Percentiles rank a stretch among this genome's conserved stretches.
phyloP scores from a whole-genome alignment of 92 coral and sea anemone genomes.

The Zoanthus solanderi region DNA sequence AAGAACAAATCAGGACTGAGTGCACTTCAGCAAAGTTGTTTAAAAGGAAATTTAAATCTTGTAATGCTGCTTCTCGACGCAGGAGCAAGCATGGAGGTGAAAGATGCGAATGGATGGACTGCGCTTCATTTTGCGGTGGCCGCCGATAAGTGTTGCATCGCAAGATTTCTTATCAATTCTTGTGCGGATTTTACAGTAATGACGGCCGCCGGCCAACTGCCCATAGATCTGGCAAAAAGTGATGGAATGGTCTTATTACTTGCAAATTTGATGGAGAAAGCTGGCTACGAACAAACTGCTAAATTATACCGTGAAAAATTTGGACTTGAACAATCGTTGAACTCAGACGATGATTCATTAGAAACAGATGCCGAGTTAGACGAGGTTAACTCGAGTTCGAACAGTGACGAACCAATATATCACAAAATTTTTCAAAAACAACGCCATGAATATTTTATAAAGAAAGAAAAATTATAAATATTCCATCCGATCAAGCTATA shows the following conservation, averaged over 20 bases:
- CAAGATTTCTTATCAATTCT: slow-evolving; percentile 75
- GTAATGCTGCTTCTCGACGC: slow-evolving; percentile 72
- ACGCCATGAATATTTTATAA: slow-evolving; percentile 15
- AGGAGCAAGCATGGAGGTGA: slow-evolving; percentile 75
- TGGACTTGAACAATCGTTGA: slow-evolving; percentile 51
- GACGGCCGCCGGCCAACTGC: slow-evolving; percentile 76
- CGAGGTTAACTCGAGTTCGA: not conserved
- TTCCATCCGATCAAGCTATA: no score
- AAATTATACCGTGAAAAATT: slow-evolving; percentile 79
- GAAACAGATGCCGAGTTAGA: not conserved
- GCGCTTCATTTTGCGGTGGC: slow-evolving; percentile 78
- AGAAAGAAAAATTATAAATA: not conserved
- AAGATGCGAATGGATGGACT: slow-evolving; percentile 75
- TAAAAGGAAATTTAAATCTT: slow-evolving; percentile 63
- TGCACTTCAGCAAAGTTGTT: slow-evolving; percentile 84
- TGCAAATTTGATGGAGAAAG: slow-evolving; percentile 71
- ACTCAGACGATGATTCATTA: slow-evolving; percentile 21
- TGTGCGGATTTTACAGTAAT: slow-evolving; percentile 83
- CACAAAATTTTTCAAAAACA: slow-evolving; percentile 9
- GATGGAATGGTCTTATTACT: slow-evolving; percentile 76
- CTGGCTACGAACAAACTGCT: slow-evolving; percentile 84
- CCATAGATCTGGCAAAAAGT: slow-evolving; percentile 78
- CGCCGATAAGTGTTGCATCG: slow-evolving; percentile 66
- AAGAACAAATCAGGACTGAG: slow-evolving; percentile 76
- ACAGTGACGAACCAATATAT: slow-evolving; percentile 23